Evolutionary conservation across 2,888 invertebrate species (phyloP), one percentile per base, ranked within the genome.

Genomic region (Cryptocephalus primarius): DNA sequence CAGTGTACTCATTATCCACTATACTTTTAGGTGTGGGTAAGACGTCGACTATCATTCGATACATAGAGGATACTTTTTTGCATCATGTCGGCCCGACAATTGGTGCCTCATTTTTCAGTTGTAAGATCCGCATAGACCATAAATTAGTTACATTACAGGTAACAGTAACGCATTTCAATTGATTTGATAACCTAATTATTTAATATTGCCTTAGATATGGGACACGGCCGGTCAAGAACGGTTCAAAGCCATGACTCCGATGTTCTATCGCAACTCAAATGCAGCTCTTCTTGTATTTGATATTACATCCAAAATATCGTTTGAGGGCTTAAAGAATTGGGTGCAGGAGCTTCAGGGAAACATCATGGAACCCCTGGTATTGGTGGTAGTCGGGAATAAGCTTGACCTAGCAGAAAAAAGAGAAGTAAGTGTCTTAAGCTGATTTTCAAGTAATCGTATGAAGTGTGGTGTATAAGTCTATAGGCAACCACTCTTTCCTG

Each of bases 261-360:
- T 93, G 89, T 94, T 93, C 67, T 94, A 94, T 66, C 75, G 93
- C 44, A 91, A 90, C 64, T 87, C 92, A 0, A 91, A 90, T 66
- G 91, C 89, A 0, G 93, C 93, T 0, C 75, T 93, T 42, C 72
- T 93, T 42, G 84, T 92, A 0, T 94, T 85, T 64, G 93, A 94
- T 66, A 79, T 94, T 51, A 86, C 90, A 3, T 81, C 83, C 50
- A 71, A 77, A 40, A 74, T 76, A 49, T 85, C 85, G 46, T 93
- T 91, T 64, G 72, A 75, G 4, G 83, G 84, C 50, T 84, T 92
- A 55, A 86, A 91, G 68, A 74, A 76, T n/a, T 93, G 92, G 93
- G 87, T 89, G 2, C 80, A 79, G 61, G 92, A 87, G 62, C 62
- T 87, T 32, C 78, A 81, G 58, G 76, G 75, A 67, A 90, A 90